Percentiles rank a stretch among this genome's conserved stretches.
Conservation (phyloP, 2,113 vertebrate genomes). For the Gambusia holbrooki region DNA sequence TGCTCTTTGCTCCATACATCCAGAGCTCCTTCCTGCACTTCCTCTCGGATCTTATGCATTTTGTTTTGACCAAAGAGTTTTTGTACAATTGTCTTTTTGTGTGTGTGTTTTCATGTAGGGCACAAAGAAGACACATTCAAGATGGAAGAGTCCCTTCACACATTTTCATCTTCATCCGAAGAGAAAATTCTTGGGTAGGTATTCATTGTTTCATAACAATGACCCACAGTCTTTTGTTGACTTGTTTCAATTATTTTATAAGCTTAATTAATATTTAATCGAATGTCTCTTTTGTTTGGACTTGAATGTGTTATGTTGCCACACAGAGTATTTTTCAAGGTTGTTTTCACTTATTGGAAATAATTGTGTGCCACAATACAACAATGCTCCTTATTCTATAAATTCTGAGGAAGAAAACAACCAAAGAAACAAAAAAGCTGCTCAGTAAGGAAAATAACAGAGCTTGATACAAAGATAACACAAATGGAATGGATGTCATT, state of each 20-base stretch:
- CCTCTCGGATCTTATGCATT: too few species aligned
- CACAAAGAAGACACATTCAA: conserved; percentile 45
- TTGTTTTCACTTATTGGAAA: conserved; percentile 18
- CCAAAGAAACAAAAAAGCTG: neutral
- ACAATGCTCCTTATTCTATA: neutral
- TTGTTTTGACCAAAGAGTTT: neutral
- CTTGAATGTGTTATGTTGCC: conserved; percentile 3
- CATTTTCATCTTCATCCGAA: conserved; percentile 35
- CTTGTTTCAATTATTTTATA: conserved; percentile 11
- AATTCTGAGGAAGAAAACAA: neutral
- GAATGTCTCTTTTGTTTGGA: conserved; percentile 12
- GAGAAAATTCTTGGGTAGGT: conserved; percentile 58
- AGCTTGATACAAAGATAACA: neutral
- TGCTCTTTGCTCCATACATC: too few species aligned
- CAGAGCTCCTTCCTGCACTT: too few species aligned
- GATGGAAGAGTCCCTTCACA: conserved; percentile 45
- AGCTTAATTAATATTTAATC: conserved; percentile 27
- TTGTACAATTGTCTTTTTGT: neutral
- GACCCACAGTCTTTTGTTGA: neutral
- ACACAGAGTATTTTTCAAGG: conserved; percentile 1
- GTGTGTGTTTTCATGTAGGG: conserved; percentile 29
- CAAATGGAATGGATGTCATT: neutral
- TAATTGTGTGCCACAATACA: neutral
- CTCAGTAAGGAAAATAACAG: neutral
- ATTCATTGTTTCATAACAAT: conserved; percentile 32